Conservation (phyloP, 2,888 invertebrate genomes). For the Lasioglossum vierecki region DNA sequence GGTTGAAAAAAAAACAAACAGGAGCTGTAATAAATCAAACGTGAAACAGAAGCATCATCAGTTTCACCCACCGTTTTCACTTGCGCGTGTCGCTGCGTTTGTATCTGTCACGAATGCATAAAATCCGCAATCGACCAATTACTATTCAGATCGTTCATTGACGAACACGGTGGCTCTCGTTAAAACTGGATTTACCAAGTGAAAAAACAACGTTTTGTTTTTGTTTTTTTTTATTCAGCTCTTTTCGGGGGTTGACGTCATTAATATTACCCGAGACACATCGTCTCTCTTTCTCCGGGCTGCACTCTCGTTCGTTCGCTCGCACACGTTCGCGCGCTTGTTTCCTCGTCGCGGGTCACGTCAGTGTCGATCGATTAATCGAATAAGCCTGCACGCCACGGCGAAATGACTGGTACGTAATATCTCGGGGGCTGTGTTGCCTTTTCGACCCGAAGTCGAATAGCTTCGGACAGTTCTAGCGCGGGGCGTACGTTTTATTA, state of each 20-base stretch:
- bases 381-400: constrained; percentile 61
- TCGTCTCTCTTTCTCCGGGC: not conserved
- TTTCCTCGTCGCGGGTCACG: constrained; percentile 47
- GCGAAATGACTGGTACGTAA: constrained; percentile 35
- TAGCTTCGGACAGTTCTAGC: constrained; percentile 18
- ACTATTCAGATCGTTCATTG: constrained; percentile 7
- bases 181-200: not conserved
- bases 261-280: constrained; percentile 1
- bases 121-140: constrained; percentile 7
- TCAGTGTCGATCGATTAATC: constrained; percentile 72
- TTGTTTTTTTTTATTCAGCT: not conserved
- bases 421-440: constrained; percentile 17
- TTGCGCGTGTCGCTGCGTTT: not conserved
- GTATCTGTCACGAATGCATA: not conserved
- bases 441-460: not conserved
- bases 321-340: constrained; percentile 6
- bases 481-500: constrained; percentile 10
- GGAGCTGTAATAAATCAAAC: not conserved
- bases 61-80: not conserved
- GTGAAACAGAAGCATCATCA: constrained; percentile 7
- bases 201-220: not conserved
- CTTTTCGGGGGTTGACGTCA: not conserved
- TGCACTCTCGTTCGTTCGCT: not conserved
- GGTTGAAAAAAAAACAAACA: no score
- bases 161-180: not conserved